phyloP scores from a whole-genome alignment of 2,888 invertebrate species.

The Norana najaformis region DNA sequence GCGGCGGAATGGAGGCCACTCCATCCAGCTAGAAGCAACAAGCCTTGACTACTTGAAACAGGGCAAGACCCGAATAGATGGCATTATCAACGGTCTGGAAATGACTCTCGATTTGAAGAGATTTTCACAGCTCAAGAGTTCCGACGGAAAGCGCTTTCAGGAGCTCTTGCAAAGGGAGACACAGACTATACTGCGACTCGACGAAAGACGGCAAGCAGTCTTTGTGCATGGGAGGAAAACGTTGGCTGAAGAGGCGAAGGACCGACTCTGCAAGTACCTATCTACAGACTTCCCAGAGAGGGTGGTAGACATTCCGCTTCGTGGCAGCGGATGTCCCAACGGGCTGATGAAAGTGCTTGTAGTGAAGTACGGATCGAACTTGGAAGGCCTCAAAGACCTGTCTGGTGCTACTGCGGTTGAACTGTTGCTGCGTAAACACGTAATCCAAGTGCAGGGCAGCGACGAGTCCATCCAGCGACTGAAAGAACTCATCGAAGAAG shows the following conservation, averaged over 20 bases:
- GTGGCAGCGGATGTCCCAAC: neutral
- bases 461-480: constrained; percentile 23
- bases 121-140: neutral
- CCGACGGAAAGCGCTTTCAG: neutral
- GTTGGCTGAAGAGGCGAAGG: neutral
- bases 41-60: neutral
- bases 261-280: neutral
- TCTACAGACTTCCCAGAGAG: neutral
- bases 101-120: neutral
- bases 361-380: constrained; percentile 26
- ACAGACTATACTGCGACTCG: constrained; percentile 3
- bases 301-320: constrained; percentile 17
- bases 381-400: constrained; percentile 25
- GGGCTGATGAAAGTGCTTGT: constrained; percentile 33
- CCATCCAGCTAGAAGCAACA: neutral
- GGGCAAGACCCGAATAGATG: neutral
- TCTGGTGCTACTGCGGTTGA: constrained; percentile 20
- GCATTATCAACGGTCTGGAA: neutral
- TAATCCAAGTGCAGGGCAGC: constrained; percentile 19
- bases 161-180: constrained; percentile 6
- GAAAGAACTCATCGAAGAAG: neutral
- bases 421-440: constrained; percentile 17
- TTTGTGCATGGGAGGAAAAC: constrained; percentile 25
- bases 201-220: neutral
- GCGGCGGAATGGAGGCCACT: neutral